These are phyloP conservation scores for Imbricaverruca yamaguchii DNA, from an alignment of 2,888 invertebrate species.

Conservation along the genomic window DNA sequence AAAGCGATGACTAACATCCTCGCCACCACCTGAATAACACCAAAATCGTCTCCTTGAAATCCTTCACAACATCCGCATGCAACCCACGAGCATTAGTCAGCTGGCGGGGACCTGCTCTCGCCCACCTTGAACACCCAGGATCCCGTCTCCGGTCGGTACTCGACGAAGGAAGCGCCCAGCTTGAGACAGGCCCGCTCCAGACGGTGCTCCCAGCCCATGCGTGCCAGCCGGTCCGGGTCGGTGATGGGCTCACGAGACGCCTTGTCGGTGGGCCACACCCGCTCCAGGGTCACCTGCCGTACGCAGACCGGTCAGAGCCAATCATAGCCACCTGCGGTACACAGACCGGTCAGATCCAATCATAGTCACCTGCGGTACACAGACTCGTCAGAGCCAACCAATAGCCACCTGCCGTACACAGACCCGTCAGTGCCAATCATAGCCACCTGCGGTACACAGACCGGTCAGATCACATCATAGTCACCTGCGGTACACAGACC, in stretches of 20 bases:
- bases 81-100: no score
- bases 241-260: slow-evolving; percentile 68
- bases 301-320: not conserved
- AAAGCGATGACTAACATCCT: no score
- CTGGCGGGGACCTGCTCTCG: not conserved
- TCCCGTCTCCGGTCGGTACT: slow-evolving; percentile 90
- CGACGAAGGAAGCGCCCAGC: slow-evolving; percentile 83
- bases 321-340: not conserved
- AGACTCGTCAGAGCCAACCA: not conserved
- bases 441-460: not conserved
- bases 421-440: not conserved
- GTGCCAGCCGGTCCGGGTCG: slow-evolving; percentile 62
- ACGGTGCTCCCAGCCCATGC: slow-evolving; percentile 78
- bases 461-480: not conserved
- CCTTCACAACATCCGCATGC: no score
- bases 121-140: slow-evolving; percentile 90
- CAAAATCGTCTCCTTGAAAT: no score
- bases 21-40: no score
- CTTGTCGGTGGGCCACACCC: slow-evolving; percentile 90
- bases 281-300: slow-evolving; percentile 62
- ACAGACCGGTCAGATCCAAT: not conserved
- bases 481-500: not conserved
- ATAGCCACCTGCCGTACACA: not conserved
- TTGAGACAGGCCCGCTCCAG: slow-evolving; percentile 74
- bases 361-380: not conserved